These are phyloP conservation scores for Phodopus roborovskii DNA, from an alignment of 2,113 vertebrate species.

Conservation along the genomic window DNA sequence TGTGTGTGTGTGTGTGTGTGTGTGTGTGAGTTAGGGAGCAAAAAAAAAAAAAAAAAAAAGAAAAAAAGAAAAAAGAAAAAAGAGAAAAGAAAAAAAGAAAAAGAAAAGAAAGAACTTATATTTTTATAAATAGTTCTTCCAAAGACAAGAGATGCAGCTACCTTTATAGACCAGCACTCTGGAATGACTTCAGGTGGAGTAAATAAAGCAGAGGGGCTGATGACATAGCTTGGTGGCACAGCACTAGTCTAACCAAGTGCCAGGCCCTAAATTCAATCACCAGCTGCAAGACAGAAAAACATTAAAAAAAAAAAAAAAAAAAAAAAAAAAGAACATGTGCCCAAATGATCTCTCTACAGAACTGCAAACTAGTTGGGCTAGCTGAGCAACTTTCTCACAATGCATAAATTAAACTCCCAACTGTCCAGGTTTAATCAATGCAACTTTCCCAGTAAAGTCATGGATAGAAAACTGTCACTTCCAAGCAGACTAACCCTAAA, in stretches of 20 bases:
- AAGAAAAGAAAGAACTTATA: neutral
- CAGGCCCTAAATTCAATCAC: neutral
- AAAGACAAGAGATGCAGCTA: slow-evolving; percentile 7
- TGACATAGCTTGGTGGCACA: neutral
- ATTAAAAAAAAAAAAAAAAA: too few relatives aligned
- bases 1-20: neutral
- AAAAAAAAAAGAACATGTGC: neutral
- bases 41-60: too few relatives aligned
- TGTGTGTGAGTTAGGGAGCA: too few relatives aligned
- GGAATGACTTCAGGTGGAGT: neutral
- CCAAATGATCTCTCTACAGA: slow-evolving; percentile 15
- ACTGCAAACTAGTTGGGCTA: slow-evolving; percentile 25
- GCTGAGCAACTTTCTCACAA: slow-evolving; percentile 47
- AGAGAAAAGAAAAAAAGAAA: slow-evolving; percentile 19
- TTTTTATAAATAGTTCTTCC: neutral
- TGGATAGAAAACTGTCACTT: slow-evolving; percentile 32
- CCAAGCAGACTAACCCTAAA: slow-evolving; percentile 29
- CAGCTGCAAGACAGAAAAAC: neutral
- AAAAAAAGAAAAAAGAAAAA: neutral
- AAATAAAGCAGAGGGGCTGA: neutral
- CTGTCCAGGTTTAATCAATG: slow-evolving; percentile 64
- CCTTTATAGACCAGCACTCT: neutral
- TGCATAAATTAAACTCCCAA: slow-evolving; percentile 34
- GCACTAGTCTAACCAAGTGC: neutral
- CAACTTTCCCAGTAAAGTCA: too few relatives aligned